A percentile compares a stretch with the other conserved stretches of the same genome.
Evolutionary conservation across 2,797 vertebrate species (phyloP).

Genomic region (Anas bernieri): DNA sequence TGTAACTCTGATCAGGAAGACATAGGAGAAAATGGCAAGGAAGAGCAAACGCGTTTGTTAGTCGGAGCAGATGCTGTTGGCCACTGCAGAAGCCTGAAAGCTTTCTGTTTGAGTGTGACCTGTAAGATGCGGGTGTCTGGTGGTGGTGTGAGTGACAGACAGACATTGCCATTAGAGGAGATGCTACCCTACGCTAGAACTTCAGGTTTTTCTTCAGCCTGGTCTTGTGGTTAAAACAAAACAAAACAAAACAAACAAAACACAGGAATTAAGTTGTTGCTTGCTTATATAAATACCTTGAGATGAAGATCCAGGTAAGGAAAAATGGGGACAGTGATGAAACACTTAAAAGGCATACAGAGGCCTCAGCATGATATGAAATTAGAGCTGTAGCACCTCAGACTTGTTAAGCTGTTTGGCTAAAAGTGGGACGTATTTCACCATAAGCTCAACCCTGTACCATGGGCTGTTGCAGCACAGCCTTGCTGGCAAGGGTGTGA

Average conservation of each 20-base stretch:
- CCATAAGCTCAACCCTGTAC: accelerated
- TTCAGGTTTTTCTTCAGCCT: background rate
- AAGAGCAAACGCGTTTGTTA: background rate
- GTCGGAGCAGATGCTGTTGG: background rate
- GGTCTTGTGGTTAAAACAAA: background rate
- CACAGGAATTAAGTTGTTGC: background rate
- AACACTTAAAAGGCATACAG: background rate
- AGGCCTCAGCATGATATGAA: background rate
- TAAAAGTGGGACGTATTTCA: background rate
- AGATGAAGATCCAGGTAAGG: background rate
- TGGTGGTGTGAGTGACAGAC: background rate
- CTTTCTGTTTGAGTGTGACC: background rate
- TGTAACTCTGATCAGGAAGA: background rate
- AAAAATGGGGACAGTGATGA: background rate
- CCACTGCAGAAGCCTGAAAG: background rate
- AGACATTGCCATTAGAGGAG: background rate
- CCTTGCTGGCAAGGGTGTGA: accelerated
- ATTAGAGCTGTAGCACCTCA: background rate
- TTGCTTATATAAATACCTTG: background rate
- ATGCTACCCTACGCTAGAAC: background rate
- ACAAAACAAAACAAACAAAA: no score
- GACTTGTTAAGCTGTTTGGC: background rate
- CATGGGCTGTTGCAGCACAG: background rate
- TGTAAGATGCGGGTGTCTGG: background rate
- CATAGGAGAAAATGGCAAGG: background rate